phyloP scores from a whole-genome alignment of 2,888 invertebrate species.

The Hyposoter didymator region DNA sequence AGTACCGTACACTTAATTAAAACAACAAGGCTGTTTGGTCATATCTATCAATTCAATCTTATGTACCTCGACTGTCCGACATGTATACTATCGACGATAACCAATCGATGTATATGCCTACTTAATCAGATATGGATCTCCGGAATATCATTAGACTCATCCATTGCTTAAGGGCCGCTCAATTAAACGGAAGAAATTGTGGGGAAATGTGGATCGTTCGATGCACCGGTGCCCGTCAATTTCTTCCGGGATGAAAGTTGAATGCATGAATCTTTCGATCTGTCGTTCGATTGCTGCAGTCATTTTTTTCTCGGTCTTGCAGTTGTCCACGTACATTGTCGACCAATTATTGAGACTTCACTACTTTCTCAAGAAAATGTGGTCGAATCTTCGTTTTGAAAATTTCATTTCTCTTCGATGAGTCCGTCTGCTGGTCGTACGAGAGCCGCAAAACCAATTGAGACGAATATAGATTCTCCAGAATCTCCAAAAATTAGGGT shows the following conservation, averaged over 20 bases:
- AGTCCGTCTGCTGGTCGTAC: too few species aligned
- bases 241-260: background rate
- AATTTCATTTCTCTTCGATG: too few species aligned
- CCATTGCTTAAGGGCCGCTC: slow-evolving; percentile 25
- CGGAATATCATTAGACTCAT: slow-evolving; percentile 44
- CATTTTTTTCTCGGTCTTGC: background rate
- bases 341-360: too few species aligned
- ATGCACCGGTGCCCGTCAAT: background rate
- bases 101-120: slow-evolving; percentile 24
- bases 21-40: slow-evolving; percentile 18
- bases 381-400: too few species aligned
- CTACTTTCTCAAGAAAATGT: too few species aligned
- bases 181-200: slow-evolving; percentile 25
- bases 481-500: too few species aligned
- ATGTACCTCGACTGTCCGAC: slow-evolving; percentile 30
- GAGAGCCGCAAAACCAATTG: too few species aligned
- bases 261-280: background rate
- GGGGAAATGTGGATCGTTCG: background rate
- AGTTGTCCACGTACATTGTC: too few species aligned
- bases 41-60: slow-evolving; percentile 15
- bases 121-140: slow-evolving; percentile 38
- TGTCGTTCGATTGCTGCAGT: background rate
- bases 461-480: too few species aligned
- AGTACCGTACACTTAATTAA: slow-evolving; percentile 36
- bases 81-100: slow-evolving; percentile 47